phyloP scores from a whole-genome alignment of 2,888 invertebrate genomes.

The Pyrochroa serraticornis region DNA sequence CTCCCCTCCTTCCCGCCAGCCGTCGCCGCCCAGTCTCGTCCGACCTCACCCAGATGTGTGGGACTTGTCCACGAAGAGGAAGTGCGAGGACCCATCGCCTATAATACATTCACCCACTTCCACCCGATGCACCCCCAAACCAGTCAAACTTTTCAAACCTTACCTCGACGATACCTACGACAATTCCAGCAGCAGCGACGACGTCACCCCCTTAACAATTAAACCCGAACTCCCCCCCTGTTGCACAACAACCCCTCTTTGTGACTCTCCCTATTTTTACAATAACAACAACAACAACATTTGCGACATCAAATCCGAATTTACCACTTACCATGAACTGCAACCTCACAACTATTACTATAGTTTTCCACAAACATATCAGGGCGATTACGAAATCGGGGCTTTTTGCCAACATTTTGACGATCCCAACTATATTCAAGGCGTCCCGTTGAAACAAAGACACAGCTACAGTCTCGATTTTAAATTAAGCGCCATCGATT shows the following conservation, averaged over 20 bases:
- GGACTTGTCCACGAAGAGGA: conserved; percentile 53
- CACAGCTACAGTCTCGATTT: conserved; percentile 61
- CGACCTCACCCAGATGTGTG: conserved; percentile 51
- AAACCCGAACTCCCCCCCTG: conserved; percentile 39
- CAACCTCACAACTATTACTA: conserved; percentile 59
- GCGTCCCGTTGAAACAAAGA: conserved; percentile 48
- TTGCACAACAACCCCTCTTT: conserved; percentile 58
- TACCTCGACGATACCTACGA: conserved; percentile 72
- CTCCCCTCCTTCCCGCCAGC: conserved; percentile 33
- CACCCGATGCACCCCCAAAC: conserved; percentile 57
- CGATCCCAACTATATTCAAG: conserved; percentile 27
- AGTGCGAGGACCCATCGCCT: conserved; percentile 34
- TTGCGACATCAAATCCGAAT: conserved; percentile 44
- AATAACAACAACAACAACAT: conserved; percentile 46
- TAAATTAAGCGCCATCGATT: conserved; percentile 63
- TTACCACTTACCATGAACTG: conserved; percentile 53
- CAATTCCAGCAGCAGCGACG: conserved; percentile 43
- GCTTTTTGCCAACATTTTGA: conserved; percentile 40
- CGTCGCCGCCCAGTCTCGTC: conserved; percentile 33
- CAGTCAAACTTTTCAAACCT: conserved; percentile 79
- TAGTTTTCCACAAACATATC: conserved; percentile 46
- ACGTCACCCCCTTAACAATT: conserved; percentile 30
- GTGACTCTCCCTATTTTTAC: conserved; percentile 29
- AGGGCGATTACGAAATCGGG: conserved; percentile 34
- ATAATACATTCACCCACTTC: conserved; percentile 9